A percentile compares a stretch with the other conserved stretches of the same genome.
phyloP scores from a whole-genome alignment of 2,113 vertebrate species.

The Microtus oregoni region DNA sequence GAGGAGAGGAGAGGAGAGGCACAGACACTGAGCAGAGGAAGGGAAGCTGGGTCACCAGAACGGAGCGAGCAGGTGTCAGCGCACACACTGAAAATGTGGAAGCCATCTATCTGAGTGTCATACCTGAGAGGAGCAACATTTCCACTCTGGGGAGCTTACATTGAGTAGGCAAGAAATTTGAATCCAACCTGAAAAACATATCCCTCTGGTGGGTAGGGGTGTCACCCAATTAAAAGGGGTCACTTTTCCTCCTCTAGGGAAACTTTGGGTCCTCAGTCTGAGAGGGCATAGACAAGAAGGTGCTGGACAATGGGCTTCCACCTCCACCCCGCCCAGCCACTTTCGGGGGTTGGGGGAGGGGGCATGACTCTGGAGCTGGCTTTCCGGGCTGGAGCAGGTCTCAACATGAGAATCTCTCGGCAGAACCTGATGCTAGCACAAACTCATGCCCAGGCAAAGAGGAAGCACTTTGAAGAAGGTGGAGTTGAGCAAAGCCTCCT shows the following conservation, averaged over 20 bases:
- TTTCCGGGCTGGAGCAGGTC: slow-evolving; percentile 28
- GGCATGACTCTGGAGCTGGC: not conserved
- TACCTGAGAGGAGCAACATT: not conserved
- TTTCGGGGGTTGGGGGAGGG: not conserved
- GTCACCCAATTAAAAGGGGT: not conserved
- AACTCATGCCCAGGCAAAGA: slow-evolving; percentile 17
- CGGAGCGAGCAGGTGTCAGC: not conserved
- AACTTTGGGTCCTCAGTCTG: not conserved
- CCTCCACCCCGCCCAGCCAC: not conserved
- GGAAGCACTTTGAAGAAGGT: slow-evolving; percentile 21
- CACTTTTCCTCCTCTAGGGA: not conserved
- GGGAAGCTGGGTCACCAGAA: not conserved
- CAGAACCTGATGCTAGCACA: slow-evolving; percentile 15
- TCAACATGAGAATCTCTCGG: not conserved
- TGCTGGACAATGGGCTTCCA: too few relatives aligned
- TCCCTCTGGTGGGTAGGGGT: not conserved
- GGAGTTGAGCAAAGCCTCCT: slow-evolving; percentile 30
- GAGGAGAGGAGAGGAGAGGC: fast-evolving
- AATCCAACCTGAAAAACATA: not conserved
- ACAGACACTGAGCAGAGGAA: too few relatives aligned
- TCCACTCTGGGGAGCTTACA: not conserved
- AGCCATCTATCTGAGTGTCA: not conserved
- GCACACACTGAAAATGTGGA: not conserved
- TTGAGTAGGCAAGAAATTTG: not conserved
- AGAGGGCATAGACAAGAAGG: not conserved